Conservation (phyloP, 1,140 invertebrate species). For the Panagrolaimus sp. region DNA sequence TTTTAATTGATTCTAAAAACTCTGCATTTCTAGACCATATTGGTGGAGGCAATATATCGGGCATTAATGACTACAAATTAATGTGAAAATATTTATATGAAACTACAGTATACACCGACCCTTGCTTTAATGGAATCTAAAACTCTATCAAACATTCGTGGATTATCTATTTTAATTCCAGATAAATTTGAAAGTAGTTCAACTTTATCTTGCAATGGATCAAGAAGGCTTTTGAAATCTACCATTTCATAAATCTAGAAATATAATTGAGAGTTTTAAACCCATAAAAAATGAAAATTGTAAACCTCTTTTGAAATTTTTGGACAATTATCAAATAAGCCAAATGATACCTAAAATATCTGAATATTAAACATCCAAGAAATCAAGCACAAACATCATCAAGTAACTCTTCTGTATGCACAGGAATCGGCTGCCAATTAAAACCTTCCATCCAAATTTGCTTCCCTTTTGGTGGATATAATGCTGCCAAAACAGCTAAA, state of each 20-base stretch:
- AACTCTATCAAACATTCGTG: neutral
- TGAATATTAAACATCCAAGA: too few species aligned
- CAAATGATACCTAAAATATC: neutral
- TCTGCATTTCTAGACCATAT: neutral
- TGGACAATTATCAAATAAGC: neutral
- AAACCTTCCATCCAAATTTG: neutral
- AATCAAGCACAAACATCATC: neutral
- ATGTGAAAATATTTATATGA: neutral
- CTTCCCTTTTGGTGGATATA: neutral
- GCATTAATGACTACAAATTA: neutral
- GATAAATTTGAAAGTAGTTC: neutral
- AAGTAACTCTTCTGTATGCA: neutral
- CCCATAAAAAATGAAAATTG: too few species aligned
- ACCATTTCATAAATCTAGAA: neutral
- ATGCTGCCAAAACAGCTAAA: neutral
- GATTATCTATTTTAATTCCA: neutral
- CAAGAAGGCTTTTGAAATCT: neutral
- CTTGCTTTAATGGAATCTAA: constrained; percentile 3
- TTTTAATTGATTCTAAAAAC: neutral
- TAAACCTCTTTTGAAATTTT: neutral
- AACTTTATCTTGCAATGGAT: neutral
- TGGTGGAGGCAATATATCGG: neutral
- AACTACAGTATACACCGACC: neutral
- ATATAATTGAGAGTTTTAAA: too few species aligned
- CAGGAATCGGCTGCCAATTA: neutral